Evolutionary conservation across 2,888 invertebrate species (phyloP).

Genomic region (Mesodorylaimus sp.): DNA sequence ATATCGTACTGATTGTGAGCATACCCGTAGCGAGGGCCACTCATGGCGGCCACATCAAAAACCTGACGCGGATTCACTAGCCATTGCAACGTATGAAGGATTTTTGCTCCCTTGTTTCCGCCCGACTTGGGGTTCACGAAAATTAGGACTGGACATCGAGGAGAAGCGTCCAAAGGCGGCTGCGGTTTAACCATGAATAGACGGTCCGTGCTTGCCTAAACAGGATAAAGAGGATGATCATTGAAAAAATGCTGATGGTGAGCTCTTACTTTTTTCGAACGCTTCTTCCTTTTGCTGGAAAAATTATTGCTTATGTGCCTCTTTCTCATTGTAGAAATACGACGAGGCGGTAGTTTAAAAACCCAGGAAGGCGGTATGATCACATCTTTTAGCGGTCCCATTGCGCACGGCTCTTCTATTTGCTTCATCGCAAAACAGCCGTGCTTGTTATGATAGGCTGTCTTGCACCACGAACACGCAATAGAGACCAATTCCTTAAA

Average conservation of each 20-base stretch:
- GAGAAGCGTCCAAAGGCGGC: not conserved
- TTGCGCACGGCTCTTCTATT: slow-evolving; percentile 50
- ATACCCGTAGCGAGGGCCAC: slow-evolving; percentile 34
- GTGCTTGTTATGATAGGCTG: slow-evolving; percentile 87
- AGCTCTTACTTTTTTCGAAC: slow-evolving; percentile 10
- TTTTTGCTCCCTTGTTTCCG: slow-evolving; percentile 86
- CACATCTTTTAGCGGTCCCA: slow-evolving; percentile 41
- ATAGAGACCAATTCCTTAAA: slow-evolving; percentile 87
- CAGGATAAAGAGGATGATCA: no score
- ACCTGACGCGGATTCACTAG: slow-evolving; percentile 84
- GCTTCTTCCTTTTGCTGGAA: slow-evolving; percentile 6
- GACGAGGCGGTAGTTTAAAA: slow-evolving; percentile 62
- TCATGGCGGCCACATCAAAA: slow-evolving; percentile 59
- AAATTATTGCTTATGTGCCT: slow-evolving; percentile 7
- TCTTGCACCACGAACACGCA: slow-evolving; percentile 94
- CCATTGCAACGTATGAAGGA: slow-evolving; percentile 93
- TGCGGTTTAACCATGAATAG: not conserved
- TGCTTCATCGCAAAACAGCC: slow-evolving; percentile 75
- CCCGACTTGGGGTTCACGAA: slow-evolving; percentile 98
- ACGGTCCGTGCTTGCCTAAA: not conserved
- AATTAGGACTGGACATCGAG: slow-evolving; percentile 58
- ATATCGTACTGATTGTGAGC: no score
- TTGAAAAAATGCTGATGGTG: no score
- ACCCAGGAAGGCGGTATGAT: slow-evolving; percentile 97
- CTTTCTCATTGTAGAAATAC: slow-evolving; percentile 15